Evolutionary conservation across 2,797 vertebrate genomes (phyloP), one percentile per base, ranked within the genome.

Genomic region (Anabacerthia variegaticeps): DNA sequence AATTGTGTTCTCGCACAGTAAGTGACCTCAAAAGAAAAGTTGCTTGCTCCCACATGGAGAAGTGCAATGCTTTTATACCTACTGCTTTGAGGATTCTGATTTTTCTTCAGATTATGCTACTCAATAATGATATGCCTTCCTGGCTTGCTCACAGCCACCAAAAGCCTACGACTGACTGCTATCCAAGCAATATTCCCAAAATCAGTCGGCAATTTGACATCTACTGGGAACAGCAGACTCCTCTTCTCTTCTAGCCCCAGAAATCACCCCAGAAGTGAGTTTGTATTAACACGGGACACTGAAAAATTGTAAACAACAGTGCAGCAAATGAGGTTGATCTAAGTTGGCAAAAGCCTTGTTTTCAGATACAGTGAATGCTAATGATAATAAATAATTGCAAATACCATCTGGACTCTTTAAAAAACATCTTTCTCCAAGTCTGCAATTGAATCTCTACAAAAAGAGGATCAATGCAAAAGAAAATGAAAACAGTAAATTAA

Each of bases 371-470:
- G 76, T 74, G 92, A 85, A 95, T 73, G 55, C 41, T 89, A 91
- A 94, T 82, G 92, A 88, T 86, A 94, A 97, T 83, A 96, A 97
- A 96, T 94, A 96, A 93, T 93, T 89, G 80, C 79, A 80, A 93
- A 95, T 81, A 97, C 92, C 97, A 95, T 89, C 95, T 97, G 92
- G 96, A 80, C 78, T 65, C 59, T 76, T 91, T 95, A 76, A 95
- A 93, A 95, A 95, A 75, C 78, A 78, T 85, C 43, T 55, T 92
- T 93, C 79, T 89, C 79, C 96, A 95, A 93, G 81, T 36, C 90
- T 94, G 94, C 88, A 84, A 59, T 61, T 96, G 75, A 88, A 63
- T 89, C 49, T 94, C 85, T 75, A 84, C 82, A 84, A 83, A 85
- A 96, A 91, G 19, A 75, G 80, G 46, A 95, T 65, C 94, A 87